Base-by-base conservation (phyloP, 2,113 vertebrate genomes). In the Sinocyclocheilus rhinocerous region DNA sequence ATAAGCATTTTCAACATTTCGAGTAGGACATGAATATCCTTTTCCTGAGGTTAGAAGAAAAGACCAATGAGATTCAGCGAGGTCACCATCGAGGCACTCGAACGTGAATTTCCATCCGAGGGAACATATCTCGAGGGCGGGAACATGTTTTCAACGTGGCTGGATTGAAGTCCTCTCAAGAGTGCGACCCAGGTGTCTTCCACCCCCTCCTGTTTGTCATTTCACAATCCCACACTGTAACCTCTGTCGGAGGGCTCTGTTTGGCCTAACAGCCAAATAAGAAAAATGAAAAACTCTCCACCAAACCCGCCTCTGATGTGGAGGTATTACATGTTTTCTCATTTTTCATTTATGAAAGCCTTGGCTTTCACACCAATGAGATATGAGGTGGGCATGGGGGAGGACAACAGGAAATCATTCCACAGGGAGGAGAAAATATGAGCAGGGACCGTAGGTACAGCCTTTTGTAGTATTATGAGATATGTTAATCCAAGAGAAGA, bases 261-360 rank as follows among this genome's bases (percentile, higher is more conserved):
- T 82, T 81, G 78, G 65, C 65, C 45, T 75, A 76, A 88, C 42
- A 65, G 63, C 42, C n/a, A 75, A 85, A 86, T 75, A 42, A 57
- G 39, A 76, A 81, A 76, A 16, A 81, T 65, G 79, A 13, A 48
- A 84, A 76, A 83, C 80, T 67, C 76, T 42, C 55, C 24, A 61
- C 72, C 70, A 67, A 55, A 76, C 29, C 16, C 57, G 70, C 20
- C 3, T 67, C 70, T 72, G 50, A 84, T 85, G 78, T 79, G n/a
- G 57, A n/a, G 63, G 61, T 55, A 82, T 88, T 78, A 83, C 72
- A 84, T 63, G 39, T 77, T 77, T 65, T 75, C 36, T 12, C 81
- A 77, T 72, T 78, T 76, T 81, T 76, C n/a, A 63, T 86, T 83
- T 81, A 45, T 81, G 79, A 86, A 86, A 81, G 70, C n/a, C 39